Conservation (phyloP, 1,140 invertebrate genomes). For the Hycleus phaleratus region DNA sequence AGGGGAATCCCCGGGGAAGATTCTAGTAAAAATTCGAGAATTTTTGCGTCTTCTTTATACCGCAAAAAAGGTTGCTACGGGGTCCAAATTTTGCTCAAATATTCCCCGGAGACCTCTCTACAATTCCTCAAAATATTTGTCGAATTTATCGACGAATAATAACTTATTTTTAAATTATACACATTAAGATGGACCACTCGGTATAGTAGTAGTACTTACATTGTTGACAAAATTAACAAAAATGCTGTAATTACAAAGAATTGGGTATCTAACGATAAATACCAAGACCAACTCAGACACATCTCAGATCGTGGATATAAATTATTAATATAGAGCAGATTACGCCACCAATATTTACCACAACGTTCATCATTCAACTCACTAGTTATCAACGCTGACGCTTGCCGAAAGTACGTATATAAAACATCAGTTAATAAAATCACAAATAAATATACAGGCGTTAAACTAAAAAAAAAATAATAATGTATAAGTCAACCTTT, state of each 20-base stretch:
- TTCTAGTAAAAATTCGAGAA: too few species aligned
- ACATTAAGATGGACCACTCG: too few species aligned
- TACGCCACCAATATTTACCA: slow-evolving; percentile 56
- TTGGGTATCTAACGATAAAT: slow-evolving; percentile 74
- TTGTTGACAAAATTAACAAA: slow-evolving; percentile 47
- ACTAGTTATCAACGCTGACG: slow-evolving; percentile 44
- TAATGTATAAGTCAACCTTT: too few species aligned
- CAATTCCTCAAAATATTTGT: neutral
- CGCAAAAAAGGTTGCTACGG: too few species aligned
- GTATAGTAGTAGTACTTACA: slow-evolving; percentile 39
- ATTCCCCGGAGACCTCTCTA: neutral
- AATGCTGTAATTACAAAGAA: slow-evolving; percentile 54
- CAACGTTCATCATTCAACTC: slow-evolving; percentile 46
- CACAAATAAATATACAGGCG: slow-evolving; percentile 48
- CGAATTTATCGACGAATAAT: neutral
- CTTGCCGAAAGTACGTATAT: slow-evolving; percentile 42
- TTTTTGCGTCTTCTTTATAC: too few species aligned
- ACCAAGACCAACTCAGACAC: slow-evolving; percentile 78
- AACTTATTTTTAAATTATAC: too few species aligned
- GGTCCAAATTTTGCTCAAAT: too few species aligned
- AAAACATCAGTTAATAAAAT: slow-evolving; percentile 46
- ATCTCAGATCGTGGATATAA: slow-evolving; percentile 45
- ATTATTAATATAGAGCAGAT: slow-evolving; percentile 57
- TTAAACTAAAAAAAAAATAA: slow-evolving; percentile 41
- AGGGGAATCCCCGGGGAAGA: too few species aligned